phyloP scores from a whole-genome alignment of 2,888 invertebrate species.

The Tiliacea aurago region DNA sequence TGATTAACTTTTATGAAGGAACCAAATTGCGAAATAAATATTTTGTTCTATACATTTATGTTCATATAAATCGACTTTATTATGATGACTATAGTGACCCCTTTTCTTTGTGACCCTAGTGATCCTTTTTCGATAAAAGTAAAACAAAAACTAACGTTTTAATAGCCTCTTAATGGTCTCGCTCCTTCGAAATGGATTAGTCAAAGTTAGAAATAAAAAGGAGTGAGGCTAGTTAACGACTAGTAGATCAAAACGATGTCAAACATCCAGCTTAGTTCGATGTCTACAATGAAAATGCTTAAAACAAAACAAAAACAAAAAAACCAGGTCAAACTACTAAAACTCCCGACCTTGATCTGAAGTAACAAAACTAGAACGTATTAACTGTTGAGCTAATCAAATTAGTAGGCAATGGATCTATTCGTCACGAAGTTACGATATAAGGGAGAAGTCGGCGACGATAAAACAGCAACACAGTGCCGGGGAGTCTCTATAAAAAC shows the following conservation, averaged over 20 bases:
- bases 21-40: background rate
- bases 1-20: background rate
- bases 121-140: no score
- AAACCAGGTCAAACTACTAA: constrained; percentile 37
- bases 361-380: constrained; percentile 37
- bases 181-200: no score
- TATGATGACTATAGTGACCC: background rate
- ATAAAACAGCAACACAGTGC: constrained; percentile 60
- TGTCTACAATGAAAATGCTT: background rate
- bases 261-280: no score
- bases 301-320: constrained; percentile 33
- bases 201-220: no score
- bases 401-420: constrained; percentile 60
- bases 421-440: constrained; percentile 57
- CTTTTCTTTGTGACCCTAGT: no score
- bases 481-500: constrained; percentile 59
- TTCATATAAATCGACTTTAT: background rate
- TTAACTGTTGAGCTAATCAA: constrained; percentile 61
- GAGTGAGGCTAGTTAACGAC: no score
- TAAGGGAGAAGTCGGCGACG: constrained; percentile 43
- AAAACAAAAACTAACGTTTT: no score
- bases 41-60: background rate
- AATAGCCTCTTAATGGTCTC: no score
- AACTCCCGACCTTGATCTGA: constrained; percentile 36
- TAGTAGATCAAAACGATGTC: no score